Conservation (phyloP, 2,888 invertebrate genomes). For the Drosophila affinis region DNA sequence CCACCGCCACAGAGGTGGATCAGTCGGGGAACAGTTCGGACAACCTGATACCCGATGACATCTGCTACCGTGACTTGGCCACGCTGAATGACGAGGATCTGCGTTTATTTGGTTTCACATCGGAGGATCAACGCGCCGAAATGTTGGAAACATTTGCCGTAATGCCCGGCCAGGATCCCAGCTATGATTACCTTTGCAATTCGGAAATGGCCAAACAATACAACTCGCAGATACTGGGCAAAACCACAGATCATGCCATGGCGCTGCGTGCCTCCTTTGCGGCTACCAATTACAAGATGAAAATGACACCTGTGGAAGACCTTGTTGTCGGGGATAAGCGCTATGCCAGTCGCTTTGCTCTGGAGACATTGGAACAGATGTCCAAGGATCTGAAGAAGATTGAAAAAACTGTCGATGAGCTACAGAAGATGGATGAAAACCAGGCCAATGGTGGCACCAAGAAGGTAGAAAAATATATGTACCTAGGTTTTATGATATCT, state of each 20-base stretch:
- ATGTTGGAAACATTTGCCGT: conserved; percentile 70
- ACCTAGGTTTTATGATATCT: not conserved
- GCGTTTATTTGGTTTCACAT: conserved; percentile 72
- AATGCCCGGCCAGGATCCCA: conserved; percentile 79
- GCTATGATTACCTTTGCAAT: conserved; percentile 70
- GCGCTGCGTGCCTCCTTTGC: conserved; percentile 78
- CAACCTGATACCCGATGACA: conserved; percentile 71
- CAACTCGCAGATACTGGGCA: conserved; percentile 77
- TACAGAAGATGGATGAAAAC: conserved; percentile 13
- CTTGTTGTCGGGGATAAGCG: conserved; percentile 81
- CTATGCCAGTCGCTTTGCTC: conserved; percentile 82
- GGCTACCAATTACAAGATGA: conserved; percentile 81
- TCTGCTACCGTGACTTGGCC: conserved; percentile 77
- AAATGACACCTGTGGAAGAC: conserved; percentile 79
- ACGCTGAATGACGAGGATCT: conserved; percentile 77
- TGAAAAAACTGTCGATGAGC: conserved; percentile 54
- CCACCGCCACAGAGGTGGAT: conserved; percentile 6
- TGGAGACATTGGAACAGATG: conserved; percentile 80
- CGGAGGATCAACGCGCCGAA: conserved; percentile 61
- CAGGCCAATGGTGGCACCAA: conserved; percentile 4
- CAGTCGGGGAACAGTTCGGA: conserved; percentile 48
- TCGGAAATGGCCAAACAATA: conserved; percentile 62
- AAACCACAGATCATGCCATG: conserved; percentile 73
- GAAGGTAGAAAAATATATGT: conserved; percentile 4
- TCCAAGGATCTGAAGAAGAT: conserved; percentile 70